phyloP scores from a whole-genome alignment of 2,113 vertebrate species.

The Sminthopsis crassicaudata region DNA sequence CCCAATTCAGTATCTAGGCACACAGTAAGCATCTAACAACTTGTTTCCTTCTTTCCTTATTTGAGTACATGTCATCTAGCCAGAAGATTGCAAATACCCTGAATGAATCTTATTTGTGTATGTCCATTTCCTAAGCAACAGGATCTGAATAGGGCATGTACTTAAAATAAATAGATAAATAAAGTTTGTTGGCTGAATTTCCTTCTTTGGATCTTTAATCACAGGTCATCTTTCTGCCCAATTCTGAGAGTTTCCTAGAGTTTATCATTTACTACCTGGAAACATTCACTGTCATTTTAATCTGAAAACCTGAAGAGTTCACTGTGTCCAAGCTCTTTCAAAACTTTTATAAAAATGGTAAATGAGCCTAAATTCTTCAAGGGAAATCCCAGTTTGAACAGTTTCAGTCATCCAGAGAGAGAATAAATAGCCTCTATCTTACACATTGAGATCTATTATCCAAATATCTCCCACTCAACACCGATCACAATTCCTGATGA shows the following conservation, averaged over 20 bases:
- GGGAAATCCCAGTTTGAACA: neutral
- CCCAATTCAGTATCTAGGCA: neutral
- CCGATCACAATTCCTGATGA: neutral
- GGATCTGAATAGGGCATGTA: neutral
- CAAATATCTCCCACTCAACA: neutral
- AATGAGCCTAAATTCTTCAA: neutral
- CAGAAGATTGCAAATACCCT: neutral
- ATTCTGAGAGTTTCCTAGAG: neutral
- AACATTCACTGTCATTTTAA: constrained; percentile 19
- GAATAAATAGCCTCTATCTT: constrained; percentile 16
- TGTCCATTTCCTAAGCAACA: neutral
- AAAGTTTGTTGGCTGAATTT: neutral
- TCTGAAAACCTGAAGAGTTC: constrained; percentile 18
- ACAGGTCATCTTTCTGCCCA: neutral
- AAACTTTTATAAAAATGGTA: constrained; percentile 51
- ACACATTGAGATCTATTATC: neutral
- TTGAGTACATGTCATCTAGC: neutral
- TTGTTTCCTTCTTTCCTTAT: neutral
- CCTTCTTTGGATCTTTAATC: neutral
- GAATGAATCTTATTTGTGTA: neutral
- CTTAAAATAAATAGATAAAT: neutral
- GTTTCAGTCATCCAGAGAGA: constrained; percentile 12
- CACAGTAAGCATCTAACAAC: neutral
- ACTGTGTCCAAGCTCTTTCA: neutral
- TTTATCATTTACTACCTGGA: neutral